Evolutionary conservation across 2,113 vertebrate genomes (phyloP), one percentile per base, ranked within the genome.

Genomic region (Cinclus mexicanus): DNA sequence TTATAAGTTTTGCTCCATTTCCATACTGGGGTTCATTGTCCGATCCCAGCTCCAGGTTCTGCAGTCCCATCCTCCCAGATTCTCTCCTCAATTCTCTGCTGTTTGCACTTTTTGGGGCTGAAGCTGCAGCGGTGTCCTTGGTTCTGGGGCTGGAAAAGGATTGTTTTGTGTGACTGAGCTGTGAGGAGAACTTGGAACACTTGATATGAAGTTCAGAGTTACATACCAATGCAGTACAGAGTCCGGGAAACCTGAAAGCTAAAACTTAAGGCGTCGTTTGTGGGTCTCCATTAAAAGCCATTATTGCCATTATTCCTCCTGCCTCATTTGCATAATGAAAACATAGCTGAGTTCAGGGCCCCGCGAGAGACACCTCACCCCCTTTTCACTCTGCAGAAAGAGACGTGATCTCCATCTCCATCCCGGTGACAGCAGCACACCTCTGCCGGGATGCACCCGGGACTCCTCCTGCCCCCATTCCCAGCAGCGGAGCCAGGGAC

Each of bases 281-380:
- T 16, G 14, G 12, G 64, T 72, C n/a, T 60, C 85, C 63, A 21
- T 23, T 60, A 23, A 68, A 53, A n/a, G 37, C 29, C 33, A 8
- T 76, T 11, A 60, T 20, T 59, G 47, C 78, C 31, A 33, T 37
- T 37, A 37, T 37, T 28, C 39, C 41, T 60, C 55, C 56, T n/a
- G 16, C 23, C 83, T 44, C 26, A n/a, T 67, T 60, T 52, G 80
- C 37, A 14, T 19, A 14, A 68, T 14, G 20, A 44, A 28, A 79
- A 76, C 1, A 37, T 37, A 44, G 57, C 49, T 12, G 67, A 63
- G 75, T 7, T 75, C 80, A 78, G n/a, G n/a, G 42, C 42, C n/a
- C n/a, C 0, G 0, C 10, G 21, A 23, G 1, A 53, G 35, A 26
- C 75, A 22, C 19, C 19, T 83, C 47, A 4, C 4, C 52, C 24